phyloP scores from a whole-genome alignment of 2,888 invertebrate genomes.

The Gymnocheta viridis region DNA sequence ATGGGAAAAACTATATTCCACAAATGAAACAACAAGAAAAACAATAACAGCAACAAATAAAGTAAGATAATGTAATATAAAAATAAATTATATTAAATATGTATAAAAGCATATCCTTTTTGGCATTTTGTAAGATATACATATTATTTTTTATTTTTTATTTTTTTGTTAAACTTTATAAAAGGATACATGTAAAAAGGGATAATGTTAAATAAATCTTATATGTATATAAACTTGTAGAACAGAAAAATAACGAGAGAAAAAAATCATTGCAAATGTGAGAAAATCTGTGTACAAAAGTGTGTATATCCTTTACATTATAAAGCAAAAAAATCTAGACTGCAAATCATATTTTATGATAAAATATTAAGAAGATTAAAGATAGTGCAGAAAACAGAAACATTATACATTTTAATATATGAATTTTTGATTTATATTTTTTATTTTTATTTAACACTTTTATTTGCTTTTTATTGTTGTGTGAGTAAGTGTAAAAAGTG shows the following conservation, averaged over 20 bases:
- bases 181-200: constrained; percentile 39
- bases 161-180: background rate
- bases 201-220: constrained; percentile 59
- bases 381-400: constrained; percentile 17
- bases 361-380: constrained; percentile 48
- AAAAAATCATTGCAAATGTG: constrained; percentile 5
- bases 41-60: background rate
- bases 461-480: background rate
- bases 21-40: constrained; percentile 4
- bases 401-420: constrained; percentile 16
- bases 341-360: constrained; percentile 46
- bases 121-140: constrained; percentile 15
- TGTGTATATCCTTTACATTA: background rate
- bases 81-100: constrained; percentile 23
- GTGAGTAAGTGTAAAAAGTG: background rate
- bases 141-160: constrained; percentile 8
- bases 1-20: constrained; percentile 1
- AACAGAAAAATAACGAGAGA: background rate
- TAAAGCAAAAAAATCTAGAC: background rate
- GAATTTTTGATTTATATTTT: background rate
- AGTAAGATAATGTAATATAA: constrained; percentile 18
- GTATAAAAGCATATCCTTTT: constrained; percentile 41
- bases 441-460: background rate
- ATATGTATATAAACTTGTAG: constrained; percentile 4
- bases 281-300: constrained; percentile 1